Percentiles rank a stretch among this genome's conserved stretches.
These are phyloP conservation scores for Tanytarsus gracilentus DNA, from an alignment of 2,888 invertebrate species.

Conservation along the genomic window DNA sequence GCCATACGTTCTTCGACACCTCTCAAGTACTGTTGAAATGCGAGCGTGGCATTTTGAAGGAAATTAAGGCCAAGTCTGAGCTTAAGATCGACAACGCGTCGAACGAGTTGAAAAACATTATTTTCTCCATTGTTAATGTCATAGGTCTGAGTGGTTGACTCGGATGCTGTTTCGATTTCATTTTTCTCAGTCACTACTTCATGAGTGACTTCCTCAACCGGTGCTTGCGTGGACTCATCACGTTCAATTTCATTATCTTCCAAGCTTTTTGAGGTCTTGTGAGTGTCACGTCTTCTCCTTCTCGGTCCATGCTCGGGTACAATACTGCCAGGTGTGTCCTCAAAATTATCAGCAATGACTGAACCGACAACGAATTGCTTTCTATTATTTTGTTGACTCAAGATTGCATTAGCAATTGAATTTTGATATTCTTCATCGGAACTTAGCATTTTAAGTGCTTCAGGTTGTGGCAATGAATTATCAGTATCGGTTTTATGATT, in stretches of 20 bases:
- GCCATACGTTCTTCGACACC: conserved; percentile 45
- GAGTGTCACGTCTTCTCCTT: conserved; percentile 39
- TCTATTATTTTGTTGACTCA: conserved; percentile 31
- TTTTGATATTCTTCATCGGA: conserved; percentile 36
- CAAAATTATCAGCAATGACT: conserved; percentile 35
- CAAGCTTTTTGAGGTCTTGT: conserved; percentile 38
- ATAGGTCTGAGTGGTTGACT: conserved; percentile 25
- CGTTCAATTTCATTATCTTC: conserved; percentile 44
- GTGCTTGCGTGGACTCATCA: too few relatives aligned
- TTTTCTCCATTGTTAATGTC: conserved; percentile 14
- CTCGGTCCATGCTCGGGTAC: conserved; percentile 60
- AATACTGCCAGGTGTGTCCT: conserved; percentile 45
- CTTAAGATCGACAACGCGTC: conserved; percentile 58
- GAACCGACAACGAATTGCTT: conserved; percentile 59
- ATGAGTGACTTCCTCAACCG: conserved; percentile 41
- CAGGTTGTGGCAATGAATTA: conserved; percentile 38
- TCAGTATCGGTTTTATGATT: conserved; percentile 44
- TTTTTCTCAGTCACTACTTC: conserved; percentile 18
- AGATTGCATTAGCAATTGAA: conserved; percentile 28
- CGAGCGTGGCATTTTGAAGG: conserved; percentile 57
- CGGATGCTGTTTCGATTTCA: conserved; percentile 28
- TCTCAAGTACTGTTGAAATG: conserved; percentile 55
- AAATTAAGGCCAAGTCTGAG: conserved; percentile 57
- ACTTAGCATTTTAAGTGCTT: conserved; percentile 40
- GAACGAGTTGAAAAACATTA: conserved; percentile 47